Evolutionary conservation across 2,797 vertebrate genomes (phyloP), one percentile per base, ranked within the genome.

Genomic region (Acanthurus leucopareius): DNA sequence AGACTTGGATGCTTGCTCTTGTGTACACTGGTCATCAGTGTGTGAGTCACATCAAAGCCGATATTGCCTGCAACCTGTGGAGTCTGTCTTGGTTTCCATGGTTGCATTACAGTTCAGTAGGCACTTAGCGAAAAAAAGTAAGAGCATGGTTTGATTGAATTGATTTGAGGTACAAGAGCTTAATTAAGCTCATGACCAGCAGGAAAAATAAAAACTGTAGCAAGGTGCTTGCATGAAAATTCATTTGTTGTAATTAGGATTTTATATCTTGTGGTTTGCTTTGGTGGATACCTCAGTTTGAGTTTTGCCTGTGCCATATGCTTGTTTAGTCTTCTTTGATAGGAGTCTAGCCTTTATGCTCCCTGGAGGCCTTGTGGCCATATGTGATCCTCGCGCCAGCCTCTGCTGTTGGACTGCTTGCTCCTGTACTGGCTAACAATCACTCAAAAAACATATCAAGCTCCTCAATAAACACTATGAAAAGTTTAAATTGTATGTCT

Each of bases 281-380:
- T 61, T n/a, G 54, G 40, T 38, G 22, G 67, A 74, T 73, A n/a
- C 22, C 53, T 68, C 17, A 67, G 47, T 85, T 80, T 22, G 19
- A 68, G 44, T 52, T 54, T 73, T 25, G 57, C 80, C 82, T 75
- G 38, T 32, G 60, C 53, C 66, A 68, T 70, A 52, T 48, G 45
- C 69, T 62, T 60, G 42, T 60, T 54, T 56, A 65, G 57, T 70
- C 0, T 56, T 40, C 75, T 38, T 16, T 73, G 45, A 69, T 38
- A 57, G 15, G 14, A 32, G 9, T 63, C 59, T 76, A 66, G 75
- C 60, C 73, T 68, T 69, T 47, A 25, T 51, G 22, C 54, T 59
- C 54, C 19, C 60, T 4, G 16, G 48, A 67, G 65, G 56, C 54
- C 35, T n/a, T 17, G 60, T 60, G 66, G 42, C 62, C 77, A 66